Base-by-base conservation (phyloP, 2,797 vertebrate genomes). In the Oryzias dopingdopingensis region DNA sequence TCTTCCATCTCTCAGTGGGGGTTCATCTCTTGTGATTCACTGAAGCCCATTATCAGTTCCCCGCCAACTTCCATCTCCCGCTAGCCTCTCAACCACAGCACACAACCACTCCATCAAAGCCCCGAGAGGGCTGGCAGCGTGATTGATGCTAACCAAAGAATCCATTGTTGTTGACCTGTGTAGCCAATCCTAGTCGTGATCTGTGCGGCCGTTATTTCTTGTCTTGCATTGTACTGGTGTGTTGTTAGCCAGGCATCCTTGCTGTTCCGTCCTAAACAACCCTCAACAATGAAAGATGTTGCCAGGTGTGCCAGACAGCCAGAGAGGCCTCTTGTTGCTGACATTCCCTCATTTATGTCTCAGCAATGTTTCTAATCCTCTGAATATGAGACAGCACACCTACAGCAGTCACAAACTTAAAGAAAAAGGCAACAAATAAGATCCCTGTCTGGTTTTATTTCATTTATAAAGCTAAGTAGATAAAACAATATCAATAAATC, bases 71-170 rank as follows among this genome's bases (percentile, higher is more conserved):
- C 76, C 56, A 76, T 83, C 74, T 60, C 32, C 67, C 66, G 67
- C 77, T 69, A 52, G 72, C 70, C 77, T 73, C 80, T 85, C 77
- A 14, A 71, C 83, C 76, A 76, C 85, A 84, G 68, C 79, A 79
- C 74, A 79, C 78, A 74, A 65, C 41, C 66, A 59, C 78, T 87
- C 77, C 51, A 85, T 82, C 82, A 84, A 82, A 81, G 67, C 81
- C 80, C 59, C 67, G 1, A 67, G 77, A 78, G 75, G 62, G 23
- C 67, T 52, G 15, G 54, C 68, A 23, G 65, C 67, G 52, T 84
- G 83, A 85, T 83, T 78, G 83, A 87, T 85, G 80, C 76, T 86
- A 75, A 77, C 86, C 78, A 80, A 75, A 74, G 76, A 82, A 83
- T 78, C 77, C 72, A 76, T 81, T 82, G 83, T 83, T 86, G 83